Conservation (phyloP, 2,888 invertebrate species). For the Clepsis dumicolana region DNA sequence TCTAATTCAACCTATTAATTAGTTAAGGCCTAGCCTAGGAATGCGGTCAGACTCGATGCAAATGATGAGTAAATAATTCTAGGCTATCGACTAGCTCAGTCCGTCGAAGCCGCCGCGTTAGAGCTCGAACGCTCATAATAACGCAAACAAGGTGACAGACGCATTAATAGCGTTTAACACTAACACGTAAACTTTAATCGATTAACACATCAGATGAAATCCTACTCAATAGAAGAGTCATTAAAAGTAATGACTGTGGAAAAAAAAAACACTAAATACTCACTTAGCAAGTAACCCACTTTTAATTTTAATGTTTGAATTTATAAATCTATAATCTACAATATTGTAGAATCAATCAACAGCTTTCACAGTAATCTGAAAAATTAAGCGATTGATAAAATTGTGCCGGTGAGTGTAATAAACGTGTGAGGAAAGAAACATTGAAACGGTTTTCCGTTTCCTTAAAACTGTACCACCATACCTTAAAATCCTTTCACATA, state of each 20-base stretch:
- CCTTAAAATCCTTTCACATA: background rate
- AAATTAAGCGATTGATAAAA: no score
- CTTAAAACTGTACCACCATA: background rate
- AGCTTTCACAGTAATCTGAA: no score
- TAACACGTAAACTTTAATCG: constrained; percentile 6
- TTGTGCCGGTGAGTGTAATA: no score
- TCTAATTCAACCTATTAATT: background rate
- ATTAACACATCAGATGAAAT: constrained; percentile 31
- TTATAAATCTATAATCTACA: no score
- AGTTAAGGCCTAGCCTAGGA: constrained; percentile 12
- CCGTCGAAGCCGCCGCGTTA: constrained; percentile 16
- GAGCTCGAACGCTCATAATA: constrained; percentile 3
- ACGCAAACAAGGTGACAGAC: constrained; percentile 20
- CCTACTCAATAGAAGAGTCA: background rate
- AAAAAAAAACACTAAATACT: background rate
- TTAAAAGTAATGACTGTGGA: background rate
- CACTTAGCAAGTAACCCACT: background rate
- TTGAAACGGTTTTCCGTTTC: no score
- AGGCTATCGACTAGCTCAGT: constrained; percentile 14
- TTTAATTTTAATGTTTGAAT: background rate
- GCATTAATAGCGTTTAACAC: constrained; percentile 17
- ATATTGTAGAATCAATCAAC: no score
- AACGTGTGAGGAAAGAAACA: no score
- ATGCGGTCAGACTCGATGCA: constrained; percentile 28
- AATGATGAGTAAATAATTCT: constrained; percentile 37